These are phyloP conservation scores for Hydrozoanthus gracilis DNA, from an alignment of 92 coral and sea anemone genomes.

Conservation along the genomic window DNA sequence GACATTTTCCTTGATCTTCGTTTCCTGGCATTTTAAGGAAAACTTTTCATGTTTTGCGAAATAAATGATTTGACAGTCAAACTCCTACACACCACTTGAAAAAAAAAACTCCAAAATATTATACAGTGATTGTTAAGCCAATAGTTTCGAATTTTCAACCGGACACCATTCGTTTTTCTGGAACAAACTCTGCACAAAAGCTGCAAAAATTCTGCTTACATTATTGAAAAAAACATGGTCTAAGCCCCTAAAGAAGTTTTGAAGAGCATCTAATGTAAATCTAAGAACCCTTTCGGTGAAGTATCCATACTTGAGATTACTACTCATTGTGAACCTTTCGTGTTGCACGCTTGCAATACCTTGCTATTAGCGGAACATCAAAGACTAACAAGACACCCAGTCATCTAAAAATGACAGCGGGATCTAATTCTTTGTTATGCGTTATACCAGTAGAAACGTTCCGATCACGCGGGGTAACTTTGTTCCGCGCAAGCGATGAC, in stretches of 20 bases:
- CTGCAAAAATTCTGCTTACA: too few species aligned
- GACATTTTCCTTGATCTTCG: too few species aligned
- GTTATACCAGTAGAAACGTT: constrained; percentile 40
- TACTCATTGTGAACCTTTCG: neutral
- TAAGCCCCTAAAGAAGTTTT: neutral
- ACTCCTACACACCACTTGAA: too few species aligned
- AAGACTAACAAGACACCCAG: constrained; percentile 47
- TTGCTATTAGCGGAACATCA: constrained; percentile 34
- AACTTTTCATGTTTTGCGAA: too few species aligned
- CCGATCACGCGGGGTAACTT: constrained; percentile 41
- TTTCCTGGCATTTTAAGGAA: too few species aligned
- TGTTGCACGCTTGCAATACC: neutral
- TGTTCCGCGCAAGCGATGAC: constrained; percentile 23
- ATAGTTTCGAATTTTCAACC: too few species aligned
- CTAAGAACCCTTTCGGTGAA: neutral
- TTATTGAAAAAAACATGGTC: too few species aligned
- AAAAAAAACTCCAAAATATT: too few species aligned
- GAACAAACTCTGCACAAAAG: too few species aligned
- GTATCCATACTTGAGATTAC: neutral
- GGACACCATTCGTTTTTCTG: too few species aligned
- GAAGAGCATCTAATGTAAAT: neutral
- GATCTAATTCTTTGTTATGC: constrained; percentile 31
- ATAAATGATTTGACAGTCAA: too few species aligned
- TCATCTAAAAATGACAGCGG: constrained; percentile 42
- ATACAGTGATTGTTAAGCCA: too few species aligned